These are phyloP conservation scores for Pterobdella sp. DNA, from an alignment of 2,888 invertebrate species.

Conservation along the genomic window DNA sequence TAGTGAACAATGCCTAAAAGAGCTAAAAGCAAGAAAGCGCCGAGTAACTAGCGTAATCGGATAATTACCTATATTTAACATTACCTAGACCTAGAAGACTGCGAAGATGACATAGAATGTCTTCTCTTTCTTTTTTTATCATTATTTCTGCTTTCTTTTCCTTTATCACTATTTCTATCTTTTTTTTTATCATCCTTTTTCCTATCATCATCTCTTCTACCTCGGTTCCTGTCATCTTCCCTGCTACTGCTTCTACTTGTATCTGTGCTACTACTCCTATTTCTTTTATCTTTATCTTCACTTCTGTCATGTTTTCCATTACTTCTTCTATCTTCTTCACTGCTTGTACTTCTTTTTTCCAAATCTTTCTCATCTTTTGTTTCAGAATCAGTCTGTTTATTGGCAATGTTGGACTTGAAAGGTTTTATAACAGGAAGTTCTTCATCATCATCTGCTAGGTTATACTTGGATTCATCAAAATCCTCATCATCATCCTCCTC, in stretches of 20 bases:
- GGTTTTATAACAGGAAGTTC: neutral
- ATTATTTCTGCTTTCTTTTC: neutral
- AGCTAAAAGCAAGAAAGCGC: neutral
- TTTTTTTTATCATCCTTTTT: neutral
- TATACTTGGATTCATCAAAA: conserved; percentile 24
- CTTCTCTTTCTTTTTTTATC: conserved; percentile 6
- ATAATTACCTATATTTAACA: conserved; percentile 6
- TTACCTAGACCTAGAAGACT: conserved; percentile 16
- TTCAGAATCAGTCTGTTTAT: too few relatives aligned
- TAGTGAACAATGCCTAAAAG: too few relatives aligned
- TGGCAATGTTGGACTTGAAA: too few relatives aligned
- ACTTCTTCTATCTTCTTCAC: conserved; percentile 3
- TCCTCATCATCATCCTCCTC: conserved; percentile 29
- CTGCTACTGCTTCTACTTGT: neutral
- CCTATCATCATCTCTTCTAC: conserved; percentile 2
- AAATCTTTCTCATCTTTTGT: too few relatives aligned
- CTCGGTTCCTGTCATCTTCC: neutral
- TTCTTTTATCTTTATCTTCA: neutral
- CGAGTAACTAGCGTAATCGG: neutral
- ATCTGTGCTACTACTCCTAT: neutral
- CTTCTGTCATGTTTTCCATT: neutral
- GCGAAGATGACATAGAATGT: conserved; percentile 4
- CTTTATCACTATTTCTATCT: neutral
- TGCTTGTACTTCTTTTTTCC: too few relatives aligned
- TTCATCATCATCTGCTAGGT: conserved; percentile 27